Evolutionary conservation across 2,888 invertebrate genomes (phyloP).

Genomic region (Apomyelois bistriatella): DNA sequence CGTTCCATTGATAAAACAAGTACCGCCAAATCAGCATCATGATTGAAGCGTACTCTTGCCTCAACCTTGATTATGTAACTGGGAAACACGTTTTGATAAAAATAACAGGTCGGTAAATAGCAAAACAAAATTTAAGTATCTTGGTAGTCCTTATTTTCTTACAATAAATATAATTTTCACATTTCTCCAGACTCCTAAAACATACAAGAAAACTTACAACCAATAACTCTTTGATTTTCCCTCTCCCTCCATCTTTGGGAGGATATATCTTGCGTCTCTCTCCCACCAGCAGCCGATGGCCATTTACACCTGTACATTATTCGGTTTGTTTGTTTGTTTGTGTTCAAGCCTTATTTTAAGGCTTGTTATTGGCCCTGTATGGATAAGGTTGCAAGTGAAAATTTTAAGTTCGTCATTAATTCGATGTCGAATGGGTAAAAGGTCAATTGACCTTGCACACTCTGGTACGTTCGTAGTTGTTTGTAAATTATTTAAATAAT

Average conservation of each 20-base stretch:
- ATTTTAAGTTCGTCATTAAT: neutral
- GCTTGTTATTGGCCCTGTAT: conserved; percentile 28
- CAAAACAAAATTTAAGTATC: neutral
- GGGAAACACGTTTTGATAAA: no score
- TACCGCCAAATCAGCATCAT: no score
- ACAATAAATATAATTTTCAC: conserved; percentile 7
- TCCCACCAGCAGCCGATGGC: conserved; percentile 55
- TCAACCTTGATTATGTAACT: no score
- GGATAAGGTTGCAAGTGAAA: conserved; percentile 33
- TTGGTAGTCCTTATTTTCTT: neutral
- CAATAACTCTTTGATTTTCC: conserved; percentile 2
- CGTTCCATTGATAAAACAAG: no score
- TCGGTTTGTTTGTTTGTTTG: conserved; percentile 66
- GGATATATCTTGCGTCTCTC: conserved; percentile 36
- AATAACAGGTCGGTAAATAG: no score
- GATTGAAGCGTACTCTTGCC: no score
- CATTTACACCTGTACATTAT: conserved; percentile 71
- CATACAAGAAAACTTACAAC: neutral
- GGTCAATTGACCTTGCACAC: no score
- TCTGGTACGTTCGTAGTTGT: no score
- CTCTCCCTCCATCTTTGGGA: neutral
- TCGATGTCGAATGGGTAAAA: no score
- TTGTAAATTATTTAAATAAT: no score
- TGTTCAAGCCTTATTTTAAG: conserved; percentile 54
- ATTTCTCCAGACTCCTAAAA: neutral